Conservation (phyloP, 2,888 invertebrate genomes). For the Cheilosia variabilis region DNA sequence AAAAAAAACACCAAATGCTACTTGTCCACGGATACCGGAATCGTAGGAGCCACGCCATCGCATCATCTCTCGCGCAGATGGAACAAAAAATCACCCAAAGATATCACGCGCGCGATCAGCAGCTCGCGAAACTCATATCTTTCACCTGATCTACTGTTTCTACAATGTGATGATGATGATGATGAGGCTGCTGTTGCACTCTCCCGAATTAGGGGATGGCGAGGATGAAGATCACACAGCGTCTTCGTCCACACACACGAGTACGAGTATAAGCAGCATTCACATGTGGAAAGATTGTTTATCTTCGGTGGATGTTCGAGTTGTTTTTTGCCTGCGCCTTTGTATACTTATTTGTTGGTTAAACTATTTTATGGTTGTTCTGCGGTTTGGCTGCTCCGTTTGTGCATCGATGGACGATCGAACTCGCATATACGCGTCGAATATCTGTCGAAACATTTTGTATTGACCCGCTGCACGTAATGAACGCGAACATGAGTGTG, state of each 20-base stretch:
- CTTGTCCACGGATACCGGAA: slow-evolving; percentile 70
- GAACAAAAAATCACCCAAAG: slow-evolving; percentile 48
- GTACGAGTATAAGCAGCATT: background rate
- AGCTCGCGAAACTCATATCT: slow-evolving; percentile 70
- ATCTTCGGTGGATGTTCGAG: slow-evolving; percentile 68
- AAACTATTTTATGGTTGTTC: slow-evolving; percentile 61
- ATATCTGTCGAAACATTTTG: slow-evolving; percentile 75
- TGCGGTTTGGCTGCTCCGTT: slow-evolving; percentile 22
- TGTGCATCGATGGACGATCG: slow-evolving; percentile 34
- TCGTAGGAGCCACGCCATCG: slow-evolving; percentile 71
- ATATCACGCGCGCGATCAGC: slow-evolving; percentile 65
- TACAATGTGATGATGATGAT: slow-evolving; percentile 73
- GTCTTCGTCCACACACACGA: slow-evolving; percentile 29
- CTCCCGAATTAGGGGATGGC: slow-evolving; percentile 56
- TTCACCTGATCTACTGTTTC: slow-evolving; percentile 74
- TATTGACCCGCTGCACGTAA: slow-evolving; percentile 75
- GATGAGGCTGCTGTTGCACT: slow-evolving; percentile 56
- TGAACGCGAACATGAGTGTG: slow-evolving; percentile 74
- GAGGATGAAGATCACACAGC: slow-evolving; percentile 45
- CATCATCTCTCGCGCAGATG: slow-evolving; percentile 38
- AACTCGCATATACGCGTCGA: slow-evolving; percentile 59
- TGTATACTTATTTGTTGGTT: slow-evolving; percentile 34
- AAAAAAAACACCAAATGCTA: slow-evolving; percentile 21
- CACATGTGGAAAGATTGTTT: slow-evolving; percentile 61
- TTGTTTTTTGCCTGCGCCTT: slow-evolving; percentile 7